Percentiles rank a stretch among this genome's conserved stretches.
Conservation (phyloP, 2,888 invertebrate species). For the Cremastinae sp. region DNA sequence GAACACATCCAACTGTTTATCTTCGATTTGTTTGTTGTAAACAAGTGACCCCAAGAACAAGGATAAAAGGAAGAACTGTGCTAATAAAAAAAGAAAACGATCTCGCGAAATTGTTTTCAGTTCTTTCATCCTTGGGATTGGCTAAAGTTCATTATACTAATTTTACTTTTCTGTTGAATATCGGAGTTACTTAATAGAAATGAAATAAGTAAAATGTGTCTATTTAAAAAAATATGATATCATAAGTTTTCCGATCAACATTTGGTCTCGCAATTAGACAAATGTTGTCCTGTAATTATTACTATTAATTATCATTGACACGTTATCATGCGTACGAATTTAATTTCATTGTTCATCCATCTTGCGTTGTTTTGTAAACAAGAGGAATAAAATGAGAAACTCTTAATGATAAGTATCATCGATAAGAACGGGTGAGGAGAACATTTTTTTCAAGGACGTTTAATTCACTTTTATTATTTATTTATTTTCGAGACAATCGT, state of each 20-base stretch:
- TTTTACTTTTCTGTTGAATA: conserved; percentile 11
- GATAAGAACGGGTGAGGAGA: not conserved
- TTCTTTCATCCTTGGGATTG: no score
- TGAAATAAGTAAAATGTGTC: not conserved
- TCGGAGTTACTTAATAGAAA: not conserved
- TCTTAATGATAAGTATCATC: conserved; percentile 46
- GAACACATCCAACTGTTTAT: no score
- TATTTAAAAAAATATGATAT: not conserved
- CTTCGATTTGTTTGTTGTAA: no score
- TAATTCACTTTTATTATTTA: not conserved
- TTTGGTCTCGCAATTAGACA: not conserved
- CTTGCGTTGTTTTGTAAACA: conserved; percentile 75
- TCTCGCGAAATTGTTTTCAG: no score
- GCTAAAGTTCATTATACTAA: not conserved
- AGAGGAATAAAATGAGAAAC: conserved; percentile 72
- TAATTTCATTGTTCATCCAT: conserved; percentile 72
- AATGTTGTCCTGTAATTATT: conserved; percentile 43
- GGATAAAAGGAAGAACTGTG: no score
- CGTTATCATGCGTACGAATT: conserved; percentile 63
- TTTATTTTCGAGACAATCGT: not conserved
- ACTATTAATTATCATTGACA: conserved; percentile 58
- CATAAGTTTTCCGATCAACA: not conserved
- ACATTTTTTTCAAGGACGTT: conserved; percentile 4
- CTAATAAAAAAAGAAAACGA: no score
- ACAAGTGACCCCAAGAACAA: no score